phyloP scores from a whole-genome alignment of 2,113 vertebrate genomes.

The Hymenochirus boettgeri region DNA sequence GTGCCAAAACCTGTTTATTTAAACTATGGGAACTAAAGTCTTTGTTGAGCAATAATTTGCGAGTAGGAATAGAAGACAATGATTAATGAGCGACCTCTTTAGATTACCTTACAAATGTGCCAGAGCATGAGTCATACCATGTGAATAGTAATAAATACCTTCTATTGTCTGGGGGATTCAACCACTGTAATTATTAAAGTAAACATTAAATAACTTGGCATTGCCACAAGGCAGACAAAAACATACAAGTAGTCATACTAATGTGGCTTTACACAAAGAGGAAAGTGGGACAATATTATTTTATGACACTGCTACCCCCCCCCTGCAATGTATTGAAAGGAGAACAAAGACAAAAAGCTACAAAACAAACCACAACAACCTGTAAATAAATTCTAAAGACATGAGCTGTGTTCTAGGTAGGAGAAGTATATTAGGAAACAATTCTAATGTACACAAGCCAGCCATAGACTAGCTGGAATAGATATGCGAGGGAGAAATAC shows the following conservation, averaged over 20 bases:
- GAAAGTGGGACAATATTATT: background rate
- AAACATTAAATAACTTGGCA: slow-evolving; percentile 9
- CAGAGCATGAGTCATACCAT: background rate
- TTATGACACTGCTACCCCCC: too few species aligned
- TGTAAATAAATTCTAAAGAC: too few species aligned
- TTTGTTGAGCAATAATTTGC: background rate
- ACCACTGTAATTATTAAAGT: slow-evolving; percentile 5
- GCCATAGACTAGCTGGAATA: too few species aligned
- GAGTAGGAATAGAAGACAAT: background rate
- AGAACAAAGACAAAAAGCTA: too few species aligned
- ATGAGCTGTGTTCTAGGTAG: too few species aligned
- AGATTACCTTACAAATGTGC: background rate
- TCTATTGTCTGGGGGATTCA: slow-evolving; percentile 3
- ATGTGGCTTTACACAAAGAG: background rate
- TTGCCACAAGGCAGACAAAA: background rate
- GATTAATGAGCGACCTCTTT: background rate
- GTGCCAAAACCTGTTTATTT: background rate
- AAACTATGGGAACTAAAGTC: background rate
- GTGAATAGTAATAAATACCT: slow-evolving; percentile 2
- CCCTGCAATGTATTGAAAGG: too few species aligned
- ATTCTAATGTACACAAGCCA: too few species aligned
- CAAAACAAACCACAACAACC: too few species aligned
- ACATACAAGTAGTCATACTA: background rate
- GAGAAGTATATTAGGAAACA: too few species aligned
- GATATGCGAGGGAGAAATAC: too few species aligned